phyloP scores from a whole-genome alignment of 1,140 invertebrate genomes.

The Bombus breviceps region DNA sequence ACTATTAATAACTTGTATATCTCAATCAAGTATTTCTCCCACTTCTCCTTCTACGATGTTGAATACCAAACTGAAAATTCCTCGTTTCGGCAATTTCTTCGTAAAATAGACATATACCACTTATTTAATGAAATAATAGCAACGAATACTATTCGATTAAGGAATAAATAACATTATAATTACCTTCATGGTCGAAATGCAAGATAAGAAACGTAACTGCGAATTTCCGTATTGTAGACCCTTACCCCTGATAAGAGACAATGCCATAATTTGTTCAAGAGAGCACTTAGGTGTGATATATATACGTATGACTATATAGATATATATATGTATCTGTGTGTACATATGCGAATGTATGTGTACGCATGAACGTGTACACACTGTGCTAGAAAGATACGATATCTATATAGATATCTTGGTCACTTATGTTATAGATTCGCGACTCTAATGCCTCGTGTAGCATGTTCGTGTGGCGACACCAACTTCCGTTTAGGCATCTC shows the following conservation, averaged over 20 bases:
- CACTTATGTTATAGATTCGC: constrained; percentile 31
- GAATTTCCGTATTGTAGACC: constrained; percentile 70
- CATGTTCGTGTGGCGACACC: background rate
- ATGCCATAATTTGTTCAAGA: constrained; percentile 77
- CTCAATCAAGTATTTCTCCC: background rate
- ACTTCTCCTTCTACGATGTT: background rate
- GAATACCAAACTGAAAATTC: constrained; percentile 24
- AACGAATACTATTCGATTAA: background rate
- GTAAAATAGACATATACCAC: background rate
- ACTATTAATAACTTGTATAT: background rate
- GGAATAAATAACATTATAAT: constrained; percentile 50
- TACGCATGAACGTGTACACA: constrained; percentile 16
- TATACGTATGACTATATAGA: constrained; percentile 32
- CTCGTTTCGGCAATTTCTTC: background rate
- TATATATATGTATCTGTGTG: background rate
- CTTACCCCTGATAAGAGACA: constrained; percentile 75
- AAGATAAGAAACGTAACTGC: constrained; percentile 73
- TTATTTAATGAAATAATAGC: background rate
- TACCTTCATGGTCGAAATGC: constrained; percentile 78
- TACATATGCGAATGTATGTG: background rate
- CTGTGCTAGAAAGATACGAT: constrained; percentile 41
- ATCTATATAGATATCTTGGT: constrained; percentile 41
- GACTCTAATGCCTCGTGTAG: background rate
- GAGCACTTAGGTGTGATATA: constrained; percentile 59
- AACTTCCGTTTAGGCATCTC: background rate